These are phyloP conservation scores for Anas acuta DNA, from an alignment of 2,797 vertebrate species.

Conservation along the genomic window DNA sequence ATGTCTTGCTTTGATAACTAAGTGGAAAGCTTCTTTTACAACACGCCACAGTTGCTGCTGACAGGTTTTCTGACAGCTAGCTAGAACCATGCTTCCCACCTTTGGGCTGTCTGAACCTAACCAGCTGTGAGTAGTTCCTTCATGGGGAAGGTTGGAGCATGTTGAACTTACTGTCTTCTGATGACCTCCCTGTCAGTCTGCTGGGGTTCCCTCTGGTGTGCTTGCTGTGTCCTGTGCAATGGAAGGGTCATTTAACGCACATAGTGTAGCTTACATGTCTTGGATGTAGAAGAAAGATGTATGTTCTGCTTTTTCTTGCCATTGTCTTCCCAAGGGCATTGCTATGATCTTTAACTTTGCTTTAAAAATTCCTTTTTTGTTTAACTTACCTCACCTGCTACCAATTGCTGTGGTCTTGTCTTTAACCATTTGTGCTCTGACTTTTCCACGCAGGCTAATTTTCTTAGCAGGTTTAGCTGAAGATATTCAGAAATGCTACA, in stretches of 20 bases:
- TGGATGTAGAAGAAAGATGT: neutral
- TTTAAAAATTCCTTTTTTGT: neutral
- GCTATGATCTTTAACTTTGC: neutral
- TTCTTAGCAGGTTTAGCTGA: neutral
- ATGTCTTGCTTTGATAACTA: neutral
- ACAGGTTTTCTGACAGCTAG: neutral
- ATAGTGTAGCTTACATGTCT: neutral
- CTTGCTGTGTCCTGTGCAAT: neutral
- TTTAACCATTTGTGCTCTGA: neutral
- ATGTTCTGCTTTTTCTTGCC: neutral
- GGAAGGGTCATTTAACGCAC: neutral
- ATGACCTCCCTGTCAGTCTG: neutral
- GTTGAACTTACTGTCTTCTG: neutral
- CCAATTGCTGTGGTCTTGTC: neutral
- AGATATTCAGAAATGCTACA: neutral
- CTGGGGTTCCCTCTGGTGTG: neutral
- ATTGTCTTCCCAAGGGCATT: neutral
- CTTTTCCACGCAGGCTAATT: neutral
- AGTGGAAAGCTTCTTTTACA: neutral
- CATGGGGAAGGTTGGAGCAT: neutral
- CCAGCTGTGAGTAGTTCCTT: neutral
- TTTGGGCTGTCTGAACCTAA: neutral
- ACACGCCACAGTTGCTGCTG: neutral
- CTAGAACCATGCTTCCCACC: neutral
- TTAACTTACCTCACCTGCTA: neutral